Conservation (phyloP, 2,888 invertebrate genomes). For the Anthrax anthrax region DNA sequence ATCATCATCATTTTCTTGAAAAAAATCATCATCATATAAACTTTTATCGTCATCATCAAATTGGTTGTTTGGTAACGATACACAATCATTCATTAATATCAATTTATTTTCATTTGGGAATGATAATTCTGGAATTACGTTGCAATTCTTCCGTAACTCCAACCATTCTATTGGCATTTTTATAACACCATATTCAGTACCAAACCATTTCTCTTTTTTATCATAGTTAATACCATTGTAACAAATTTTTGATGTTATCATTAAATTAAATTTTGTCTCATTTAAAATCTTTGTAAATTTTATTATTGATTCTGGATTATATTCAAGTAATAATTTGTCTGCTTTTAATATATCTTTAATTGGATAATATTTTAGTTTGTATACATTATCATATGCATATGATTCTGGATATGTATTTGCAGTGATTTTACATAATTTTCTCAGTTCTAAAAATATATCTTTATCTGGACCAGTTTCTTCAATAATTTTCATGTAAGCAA, state of each 20-base stretch:
- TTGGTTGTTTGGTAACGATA: background rate
- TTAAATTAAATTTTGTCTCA: conserved; percentile 10
- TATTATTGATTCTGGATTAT: conserved; percentile 42
- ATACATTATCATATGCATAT: conserved; percentile 54
- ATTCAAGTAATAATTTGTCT: conserved; percentile 52
- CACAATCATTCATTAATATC: conserved; percentile 47
- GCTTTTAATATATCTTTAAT: conserved; percentile 62
- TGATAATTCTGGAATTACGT: conserved; percentile 41
- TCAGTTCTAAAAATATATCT: conserved; percentile 49
- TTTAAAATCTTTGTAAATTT: conserved; percentile 8
- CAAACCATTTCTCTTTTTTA: conserved; percentile 62
- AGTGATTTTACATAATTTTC: conserved; percentile 53
- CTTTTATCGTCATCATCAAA: background rate
- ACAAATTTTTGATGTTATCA: conserved; percentile 8
- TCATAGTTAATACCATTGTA: conserved; percentile 33
- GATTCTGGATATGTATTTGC: conserved; percentile 52
- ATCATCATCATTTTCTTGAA: background rate
- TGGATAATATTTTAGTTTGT: conserved; percentile 63
- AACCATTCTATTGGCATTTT: conserved; percentile 45
- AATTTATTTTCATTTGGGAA: conserved; percentile 53
- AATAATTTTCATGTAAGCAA: conserved; percentile 60
- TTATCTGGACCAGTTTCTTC: conserved; percentile 49
- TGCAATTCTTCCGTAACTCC: conserved; percentile 41
- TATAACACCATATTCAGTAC: conserved; percentile 50
- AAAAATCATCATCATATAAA: background rate